Percentiles rank a stretch among this genome's conserved stretches.
Evolutionary conservation across 2,888 invertebrate genomes (phyloP).

Genomic region (Drosophila greeni): DNA sequence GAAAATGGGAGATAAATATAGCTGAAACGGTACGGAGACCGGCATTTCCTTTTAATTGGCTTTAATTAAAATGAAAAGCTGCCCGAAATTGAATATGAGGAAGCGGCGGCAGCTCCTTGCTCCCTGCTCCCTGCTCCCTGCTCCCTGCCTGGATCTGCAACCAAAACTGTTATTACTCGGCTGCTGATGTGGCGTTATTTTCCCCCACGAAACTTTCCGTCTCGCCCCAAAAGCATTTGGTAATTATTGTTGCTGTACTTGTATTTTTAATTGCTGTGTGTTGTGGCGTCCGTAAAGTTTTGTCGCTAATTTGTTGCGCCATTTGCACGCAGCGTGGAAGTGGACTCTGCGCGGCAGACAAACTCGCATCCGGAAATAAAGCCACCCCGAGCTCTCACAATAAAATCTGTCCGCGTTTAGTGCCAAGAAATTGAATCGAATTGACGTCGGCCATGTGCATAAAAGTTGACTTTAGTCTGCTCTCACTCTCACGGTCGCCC

Average conservation of each 20-base stretch:
- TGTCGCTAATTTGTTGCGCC: constrained; percentile 68
- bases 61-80: constrained; percentile 73
- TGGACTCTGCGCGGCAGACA: constrained; percentile 12
- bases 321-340: constrained; percentile 46
- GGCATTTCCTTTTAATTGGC: constrained; percentile 67
- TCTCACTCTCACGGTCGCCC: constrained; percentile 26
- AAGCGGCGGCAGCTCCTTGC: constrained; percentile 10
- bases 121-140: not conserved
- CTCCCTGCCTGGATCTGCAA: constrained; percentile 3
- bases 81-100: constrained; percentile 68
- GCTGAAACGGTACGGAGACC: constrained; percentile 1
- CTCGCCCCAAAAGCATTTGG: constrained; percentile 26
- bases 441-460: constrained; percentile 46
- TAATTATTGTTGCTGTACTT: constrained; percentile 34
- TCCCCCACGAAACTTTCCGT: constrained; percentile 21
- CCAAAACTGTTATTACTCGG: constrained; percentile 40
- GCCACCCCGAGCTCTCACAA: constrained; percentile 7
- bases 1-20: constrained; percentile 22
- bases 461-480: constrained; percentile 43
- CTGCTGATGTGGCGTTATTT: constrained; percentile 27
- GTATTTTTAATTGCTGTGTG: constrained; percentile 61
- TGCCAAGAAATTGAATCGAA: constrained; percentile 59
- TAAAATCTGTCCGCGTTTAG: constrained; percentile 32
- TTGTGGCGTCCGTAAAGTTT: constrained; percentile 51
- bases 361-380: constrained; percentile 27